Base-by-base conservation (phyloP, 2,113 vertebrate genomes). In the Stictonetta naevosa region DNA sequence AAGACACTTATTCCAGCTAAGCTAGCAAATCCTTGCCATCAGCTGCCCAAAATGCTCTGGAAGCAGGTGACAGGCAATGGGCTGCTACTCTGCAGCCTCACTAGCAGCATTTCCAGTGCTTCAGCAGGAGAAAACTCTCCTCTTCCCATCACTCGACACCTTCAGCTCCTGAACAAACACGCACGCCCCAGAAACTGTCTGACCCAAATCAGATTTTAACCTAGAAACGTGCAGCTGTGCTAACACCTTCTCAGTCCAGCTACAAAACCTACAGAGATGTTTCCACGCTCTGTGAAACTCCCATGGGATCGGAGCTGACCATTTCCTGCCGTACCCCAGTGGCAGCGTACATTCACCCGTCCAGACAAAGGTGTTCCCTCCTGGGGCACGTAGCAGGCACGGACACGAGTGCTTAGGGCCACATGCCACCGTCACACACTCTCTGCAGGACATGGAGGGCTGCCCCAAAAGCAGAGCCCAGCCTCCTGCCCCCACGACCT, bases 361-460 rank as follows among this genome's bases (percentile, higher is more conserved):
- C 11, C 46, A 80, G 36, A 40, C 63, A 78, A 40, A 63, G 40
- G 68, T 26, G 68, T 60, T 55, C 56, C 64, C 66, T 44, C 36
- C 36, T 28, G 64, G 31, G 38, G 28, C 26, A 29, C 8, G 52
- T 82, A 78, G 60, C 36, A 82, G 56, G 44, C 16, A 50, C 40
- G 76, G 3, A 3, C 31, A 74, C 62, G 2, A 23, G 52, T 5
- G n/a, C 63, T 88, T 33, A 76, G 1, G 1, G 86, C 83, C 80
- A 83, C 0, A 1, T 56, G 48, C 18, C 1, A 0, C 59, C 71
- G 59, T 26, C 58, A 3, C 1, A 0, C 6, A 50, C 42, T 83
- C 60, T 48, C 77, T 23, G 63, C 25, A 44, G 60, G 75, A 78
- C 19, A 71, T 20, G 46, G 20, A 48, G 46, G 10, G 46, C 46